Base-by-base conservation (phyloP, 2,888 invertebrate species). In the Drosophila antonietae region DNA sequence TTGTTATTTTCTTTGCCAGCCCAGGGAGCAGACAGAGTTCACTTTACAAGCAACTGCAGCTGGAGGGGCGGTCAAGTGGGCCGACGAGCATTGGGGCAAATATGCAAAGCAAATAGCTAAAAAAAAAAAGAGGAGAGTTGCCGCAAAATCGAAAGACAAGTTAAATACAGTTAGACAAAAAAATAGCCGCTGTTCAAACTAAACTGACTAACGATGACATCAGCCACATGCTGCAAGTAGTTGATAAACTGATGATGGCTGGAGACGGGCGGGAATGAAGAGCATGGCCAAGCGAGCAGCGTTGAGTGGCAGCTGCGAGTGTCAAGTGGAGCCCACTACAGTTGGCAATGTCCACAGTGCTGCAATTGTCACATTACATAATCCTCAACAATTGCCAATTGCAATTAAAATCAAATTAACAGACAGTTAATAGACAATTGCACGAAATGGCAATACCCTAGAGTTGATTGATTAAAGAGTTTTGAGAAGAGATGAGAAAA, bases 21-120 rank as follows among this genome's bases (percentile, higher is more conserved):
- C 18, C 12, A 31, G 37, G 53, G 66, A 18, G 14, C 39, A 37
- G 33, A 66, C 49, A 46, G 57, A 52, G 65, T 52, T 60, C 49
- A 55, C 51, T 61, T 43, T 46, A 23, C 20, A 31, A 23, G 33
- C n/a, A 23, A 23, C 23, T 52, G 44, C 68, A 58, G 74, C 41
- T 15, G 49, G 39, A 23, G 60, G 57, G 58, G 37, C 68, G 39
- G 31, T 70, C 51, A 66, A 69, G 65, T 69, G 80, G 37, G 28
- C 14, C 51, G 20, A 52, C 56, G 55, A 55, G 59, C 37, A 62
- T 53, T 53, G 63, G 64, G 53, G 59, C 58, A 80, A 73, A 73
- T 71, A 60, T 83, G 71, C 84, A 79, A 77, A 68, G 71, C 60
- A 86, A 87, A 87, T 75, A 71, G 59, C 77, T 41, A 23, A 23